Evolutionary conservation across 2,113 vertebrate genomes (phyloP).

Genomic region (Apteryx owenii): DNA sequence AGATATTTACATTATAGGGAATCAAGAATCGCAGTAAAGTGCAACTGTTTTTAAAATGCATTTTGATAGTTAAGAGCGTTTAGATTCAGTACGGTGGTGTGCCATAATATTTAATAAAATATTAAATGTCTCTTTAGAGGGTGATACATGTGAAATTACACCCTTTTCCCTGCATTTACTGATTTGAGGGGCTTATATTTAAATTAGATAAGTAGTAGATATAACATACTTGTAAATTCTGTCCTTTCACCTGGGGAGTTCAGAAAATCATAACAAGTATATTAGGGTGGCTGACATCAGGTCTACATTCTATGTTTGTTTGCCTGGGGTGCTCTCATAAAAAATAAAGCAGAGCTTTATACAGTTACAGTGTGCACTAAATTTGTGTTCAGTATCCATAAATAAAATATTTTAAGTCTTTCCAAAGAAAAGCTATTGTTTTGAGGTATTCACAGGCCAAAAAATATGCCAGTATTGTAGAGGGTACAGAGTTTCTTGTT

Average conservation of each 20-base stretch:
- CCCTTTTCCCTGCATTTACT: neutral
- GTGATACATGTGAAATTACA: slow-evolving; percentile 15
- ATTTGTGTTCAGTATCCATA: slow-evolving; percentile 52
- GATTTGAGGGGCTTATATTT: slow-evolving; percentile 46
- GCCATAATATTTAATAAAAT: slow-evolving; percentile 15
- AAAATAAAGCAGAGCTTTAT: slow-evolving; percentile 70
- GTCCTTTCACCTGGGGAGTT: slow-evolving; percentile 17
- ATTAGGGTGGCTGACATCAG: slow-evolving; percentile 67
- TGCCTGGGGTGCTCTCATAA: slow-evolving; percentile 70
- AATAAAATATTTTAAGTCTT: slow-evolving; percentile 68
- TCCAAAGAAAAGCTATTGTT: slow-evolving; percentile 57
- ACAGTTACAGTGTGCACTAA: slow-evolving; percentile 37
- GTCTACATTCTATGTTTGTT: slow-evolving; percentile 53
- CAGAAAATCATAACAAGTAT: neutral
- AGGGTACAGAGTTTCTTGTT: neutral
- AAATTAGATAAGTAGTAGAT: slow-evolving; percentile 31
- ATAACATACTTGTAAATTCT: slow-evolving; percentile 32
- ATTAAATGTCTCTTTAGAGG: slow-evolving; percentile 16
- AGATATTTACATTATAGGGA: slow-evolving; percentile 39
- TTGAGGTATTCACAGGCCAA: slow-evolving; percentile 26
- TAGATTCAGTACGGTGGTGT: neutral
- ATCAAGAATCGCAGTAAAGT: slow-evolving; percentile 12
- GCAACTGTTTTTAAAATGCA: slow-evolving; percentile 32
- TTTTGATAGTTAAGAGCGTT: slow-evolving; percentile 24
- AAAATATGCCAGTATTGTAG: neutral